Percentiles rank a stretch among this genome's conserved stretches.
phyloP scores from a whole-genome alignment of 1,140 invertebrate genomes.

The Triops longicaudatus region DNA sequence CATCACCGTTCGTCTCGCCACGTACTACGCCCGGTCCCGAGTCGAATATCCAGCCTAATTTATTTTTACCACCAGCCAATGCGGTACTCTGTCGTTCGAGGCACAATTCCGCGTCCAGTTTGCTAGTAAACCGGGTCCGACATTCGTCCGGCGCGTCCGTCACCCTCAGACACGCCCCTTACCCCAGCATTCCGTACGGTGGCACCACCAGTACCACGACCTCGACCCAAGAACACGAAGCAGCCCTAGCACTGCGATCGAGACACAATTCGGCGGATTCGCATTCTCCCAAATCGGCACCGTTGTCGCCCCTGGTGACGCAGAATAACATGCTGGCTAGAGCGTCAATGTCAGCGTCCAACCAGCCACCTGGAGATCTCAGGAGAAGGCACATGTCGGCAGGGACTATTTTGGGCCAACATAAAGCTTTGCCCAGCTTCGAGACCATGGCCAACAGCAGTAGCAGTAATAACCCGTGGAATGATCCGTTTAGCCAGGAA shows the following conservation, averaged over 20 bases:
- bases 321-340: slow-evolving; percentile 12
- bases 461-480: not conserved
- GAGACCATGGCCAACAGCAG: slow-evolving; percentile 1
- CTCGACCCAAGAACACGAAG: not conserved
- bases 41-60: slow-evolving; percentile 20
- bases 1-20: slow-evolving; percentile 77
- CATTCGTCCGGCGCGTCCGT: slow-evolving; percentile 35
- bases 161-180: slow-evolving; percentile 33
- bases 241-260: slow-evolving; percentile 25
- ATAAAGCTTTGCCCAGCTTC: slow-evolving; percentile 28
- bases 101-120: slow-evolving; percentile 36
- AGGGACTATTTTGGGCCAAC: slow-evolving; percentile 31
- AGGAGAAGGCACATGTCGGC: slow-evolving; percentile 35
- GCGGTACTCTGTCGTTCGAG: slow-evolving; percentile 38
- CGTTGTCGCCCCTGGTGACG: slow-evolving; percentile 34
- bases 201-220: slow-evolving; percentile 29
- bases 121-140: slow-evolving; percentile 32
- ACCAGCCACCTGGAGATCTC: slow-evolving; percentile 30
- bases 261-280: slow-evolving; percentile 34
- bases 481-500: slow-evolving; percentile 26
- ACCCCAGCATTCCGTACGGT: slow-evolving; percentile 31
- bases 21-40: slow-evolving; percentile 59
- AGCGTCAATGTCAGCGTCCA: not conserved
- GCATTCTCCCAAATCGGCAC: slow-evolving; percentile 35
- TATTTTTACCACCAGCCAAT: slow-evolving; percentile 23